A percentile compares a stretch with the other conserved stretches of the same genome.
These are phyloP conservation scores for Rotaria socialis DNA, from an alignment of 2,888 invertebrate species.

Conservation along the genomic window DNA sequence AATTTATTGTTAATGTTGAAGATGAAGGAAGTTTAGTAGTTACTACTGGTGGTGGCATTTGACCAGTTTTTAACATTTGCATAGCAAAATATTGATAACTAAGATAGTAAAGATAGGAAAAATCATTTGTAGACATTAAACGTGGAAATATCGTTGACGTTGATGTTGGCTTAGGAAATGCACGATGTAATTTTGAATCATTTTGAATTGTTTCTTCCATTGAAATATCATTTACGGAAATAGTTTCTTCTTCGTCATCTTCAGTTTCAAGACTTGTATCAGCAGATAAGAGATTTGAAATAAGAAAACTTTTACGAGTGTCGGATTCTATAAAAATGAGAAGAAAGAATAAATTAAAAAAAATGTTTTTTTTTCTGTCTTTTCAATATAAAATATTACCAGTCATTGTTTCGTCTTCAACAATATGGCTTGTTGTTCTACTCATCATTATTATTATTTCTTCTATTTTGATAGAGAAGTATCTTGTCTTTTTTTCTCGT, in stretches of 20 bases:
- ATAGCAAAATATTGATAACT: constrained; percentile 22
- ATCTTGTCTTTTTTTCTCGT: background rate
- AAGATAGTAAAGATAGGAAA: constrained; percentile 17
- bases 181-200: background rate
- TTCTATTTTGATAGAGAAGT: background rate
- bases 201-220: background rate
- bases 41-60: background rate
- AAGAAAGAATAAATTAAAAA: background rate
- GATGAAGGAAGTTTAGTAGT: background rate
- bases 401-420: constrained; percentile 14
- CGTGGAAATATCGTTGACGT: constrained; percentile 27
- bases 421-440: background rate
- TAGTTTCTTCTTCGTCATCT: background rate
- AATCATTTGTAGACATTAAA: constrained; percentile 32
- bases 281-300: background rate
- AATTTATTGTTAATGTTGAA: background rate
- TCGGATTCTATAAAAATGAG: background rate
- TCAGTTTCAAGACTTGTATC: background rate
- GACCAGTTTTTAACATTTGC: background rate
- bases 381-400: background rate
- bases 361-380: background rate
- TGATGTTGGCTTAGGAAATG: background rate
- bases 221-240: background rate
- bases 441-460: constrained; percentile 16
- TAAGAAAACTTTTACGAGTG: background rate